Percentiles rank a stretch among this genome's conserved stretches.
These are phyloP conservation scores for Pseudoatta argentina DNA, from an alignment of 1,140 invertebrate genomes.

Conservation along the genomic window DNA sequence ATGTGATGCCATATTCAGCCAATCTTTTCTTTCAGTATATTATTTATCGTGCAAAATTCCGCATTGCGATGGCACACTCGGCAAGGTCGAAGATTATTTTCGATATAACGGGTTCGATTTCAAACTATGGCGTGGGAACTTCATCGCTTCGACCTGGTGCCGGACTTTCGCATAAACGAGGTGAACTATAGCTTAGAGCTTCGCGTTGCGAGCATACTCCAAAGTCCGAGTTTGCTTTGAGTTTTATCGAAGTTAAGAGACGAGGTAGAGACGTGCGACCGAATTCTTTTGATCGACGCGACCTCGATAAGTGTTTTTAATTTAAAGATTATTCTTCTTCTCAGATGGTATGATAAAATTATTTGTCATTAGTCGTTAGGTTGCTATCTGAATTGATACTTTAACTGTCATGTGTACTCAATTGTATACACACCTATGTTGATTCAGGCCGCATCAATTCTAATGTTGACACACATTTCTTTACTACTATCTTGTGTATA, in stretches of 20 bases:
- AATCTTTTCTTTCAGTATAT: no score
- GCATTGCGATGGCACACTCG: background rate
- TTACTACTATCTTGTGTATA: no score
- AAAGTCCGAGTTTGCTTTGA: slow-evolving; percentile 55
- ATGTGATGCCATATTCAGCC: no score
- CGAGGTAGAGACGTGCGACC: slow-evolving; percentile 12
- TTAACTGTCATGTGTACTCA: no score
- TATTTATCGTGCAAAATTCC: no score
- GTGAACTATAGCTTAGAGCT: slow-evolving; percentile 58
- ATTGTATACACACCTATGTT: no score
- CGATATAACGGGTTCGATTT: slow-evolving; percentile 58
- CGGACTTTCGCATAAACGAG: slow-evolving; percentile 60
- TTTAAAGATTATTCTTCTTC: background rate
- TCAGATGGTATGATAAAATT: no score
- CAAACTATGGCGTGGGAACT: slow-evolving; percentile 55
- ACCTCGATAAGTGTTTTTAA: slow-evolving; percentile 14
- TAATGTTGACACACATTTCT: no score
- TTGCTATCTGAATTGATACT: no score
- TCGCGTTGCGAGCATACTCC: slow-evolving; percentile 26
- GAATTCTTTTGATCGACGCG: slow-evolving; percentile 5
- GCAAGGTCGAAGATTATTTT: slow-evolving; percentile 55
- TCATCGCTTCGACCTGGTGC: slow-evolving; percentile 47
- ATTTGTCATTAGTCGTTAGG: no score
- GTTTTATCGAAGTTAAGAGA: slow-evolving; percentile 59
- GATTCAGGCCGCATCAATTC: no score